Base-by-base conservation (phyloP, 2,113 vertebrate genomes). In the Sialia sialis region DNA sequence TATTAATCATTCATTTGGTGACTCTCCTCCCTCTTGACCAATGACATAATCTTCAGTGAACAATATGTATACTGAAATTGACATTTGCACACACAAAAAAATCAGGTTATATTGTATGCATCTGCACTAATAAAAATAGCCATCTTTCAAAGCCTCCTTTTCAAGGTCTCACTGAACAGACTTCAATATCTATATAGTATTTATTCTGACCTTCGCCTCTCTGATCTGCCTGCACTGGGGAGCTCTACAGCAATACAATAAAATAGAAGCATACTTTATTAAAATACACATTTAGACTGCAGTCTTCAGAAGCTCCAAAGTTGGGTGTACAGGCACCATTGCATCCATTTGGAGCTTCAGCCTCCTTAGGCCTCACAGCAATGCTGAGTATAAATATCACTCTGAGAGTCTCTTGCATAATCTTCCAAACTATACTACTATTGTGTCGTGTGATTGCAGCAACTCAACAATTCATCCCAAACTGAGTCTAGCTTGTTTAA, bases 1-100 rank as follows among this genome's bases (percentile, higher is more conserved):
- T 98, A 98, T 97, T 98, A 97, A 98, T 98, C 97, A 98, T 96
- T 97, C 96, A 96, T 97, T 75, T 97, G 90, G 77, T 95, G 74
- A 94, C 96, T 96, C 93, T 96, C 90, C 97, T 94, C 89, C 94
- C 93, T 96, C 91, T 97, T 97, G 93, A 97, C 95, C 97, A 97
- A 95, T 97, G 97, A 97, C 91, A 97, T 91, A 97, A 97, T 98
- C 95, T 94, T 92, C 86, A 79, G 69, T 95, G 90, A 94, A 90
- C 91, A 94, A 96, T 97, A 97, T 94, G 95, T 98, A 93, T 88
- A 97, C 89, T 95, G 75, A 96, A 97, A 97, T 94, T 98, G 98
- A 98, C 97, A 98, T 97, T 97, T 98, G 93, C 95, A 96, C 93
- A 74, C 49, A 51, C 49, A 18, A 51, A 83, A 88, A 94, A 96